Base-by-base conservation (phyloP, 92 coral and sea anemone species). In the Heteractis magnifica region DNA sequence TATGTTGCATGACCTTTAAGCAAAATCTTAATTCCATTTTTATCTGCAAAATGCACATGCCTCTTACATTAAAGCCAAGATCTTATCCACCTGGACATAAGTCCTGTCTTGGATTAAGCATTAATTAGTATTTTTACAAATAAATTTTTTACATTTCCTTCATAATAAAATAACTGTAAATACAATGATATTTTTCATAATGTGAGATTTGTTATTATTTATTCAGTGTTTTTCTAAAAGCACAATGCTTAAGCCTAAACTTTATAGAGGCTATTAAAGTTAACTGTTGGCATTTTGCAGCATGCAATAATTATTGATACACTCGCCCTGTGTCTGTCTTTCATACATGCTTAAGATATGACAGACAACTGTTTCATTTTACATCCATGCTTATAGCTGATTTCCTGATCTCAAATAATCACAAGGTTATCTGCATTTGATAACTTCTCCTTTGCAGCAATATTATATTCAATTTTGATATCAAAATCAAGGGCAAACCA, bases 361-460 rank as follows among this genome's bases (percentile, higher is more conserved):
- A 34, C 44, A 68, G 49, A 68, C 48, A 21, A 68, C 73, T 68
- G 73, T 68, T 68, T 68, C 73, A 68, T 68, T 68, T 68, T 68
- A 26, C 5, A n/a, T 21, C 8, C 15, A 77, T 62, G 41, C 41
- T 76, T 23, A 76, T 18, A 76, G 60, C 51, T 20, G 55, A 19
- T 50, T 51, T 55, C 79, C 60, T 68, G 44, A 68, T 68, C 44
- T 68, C 26, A 68, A 23, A 68, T 68, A 0, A 21, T 26, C 49
- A 68, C 44, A 26, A 68, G 73, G 73, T 68, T 68, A 68, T 68
- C 73, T 20, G 6, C 26, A 68, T 23, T 68, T 68, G 15, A 68
- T 68, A 20, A 26, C 73, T 48, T 20, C 48, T 68, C 73, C 73
- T 26, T 3, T 18, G 6, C 23, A 20, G 20, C 9, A 6, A 5